These are phyloP conservation scores for Bubo scandiacus DNA, from an alignment of 2,113 vertebrate species.

Conservation along the genomic window DNA sequence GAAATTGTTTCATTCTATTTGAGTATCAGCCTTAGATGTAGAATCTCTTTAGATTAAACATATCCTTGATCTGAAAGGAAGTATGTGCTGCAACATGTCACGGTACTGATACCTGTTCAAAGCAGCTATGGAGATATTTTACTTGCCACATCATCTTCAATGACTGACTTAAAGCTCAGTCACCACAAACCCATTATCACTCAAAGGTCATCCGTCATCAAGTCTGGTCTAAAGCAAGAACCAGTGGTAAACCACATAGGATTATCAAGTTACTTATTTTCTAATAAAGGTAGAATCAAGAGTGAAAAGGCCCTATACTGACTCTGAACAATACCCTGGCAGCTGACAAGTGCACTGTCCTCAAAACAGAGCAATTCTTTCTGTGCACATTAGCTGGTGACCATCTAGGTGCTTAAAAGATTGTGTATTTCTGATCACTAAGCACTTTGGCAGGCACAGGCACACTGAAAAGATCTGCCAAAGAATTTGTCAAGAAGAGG, in stretches of 20 bases:
- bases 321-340: background rate
- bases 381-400: background rate
- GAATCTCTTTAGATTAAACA: background rate
- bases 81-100: background rate
- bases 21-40: background rate
- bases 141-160: background rate
- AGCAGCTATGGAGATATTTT: background rate
- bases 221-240: background rate
- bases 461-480: background rate
- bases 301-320: background rate
- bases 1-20: background rate
- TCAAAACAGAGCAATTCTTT: background rate
- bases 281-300: background rate
- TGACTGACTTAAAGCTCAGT: background rate
- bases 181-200: background rate
- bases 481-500: background rate
- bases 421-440: background rate
- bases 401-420: background rate
- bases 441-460: background rate
- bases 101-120: background rate
- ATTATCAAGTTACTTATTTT: background rate
- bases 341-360: background rate
- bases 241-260: background rate
- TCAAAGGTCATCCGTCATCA: background rate
- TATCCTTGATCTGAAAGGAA: background rate